Conservation (phyloP, 2,113 vertebrate species). For the Sapajus apella region DNA sequence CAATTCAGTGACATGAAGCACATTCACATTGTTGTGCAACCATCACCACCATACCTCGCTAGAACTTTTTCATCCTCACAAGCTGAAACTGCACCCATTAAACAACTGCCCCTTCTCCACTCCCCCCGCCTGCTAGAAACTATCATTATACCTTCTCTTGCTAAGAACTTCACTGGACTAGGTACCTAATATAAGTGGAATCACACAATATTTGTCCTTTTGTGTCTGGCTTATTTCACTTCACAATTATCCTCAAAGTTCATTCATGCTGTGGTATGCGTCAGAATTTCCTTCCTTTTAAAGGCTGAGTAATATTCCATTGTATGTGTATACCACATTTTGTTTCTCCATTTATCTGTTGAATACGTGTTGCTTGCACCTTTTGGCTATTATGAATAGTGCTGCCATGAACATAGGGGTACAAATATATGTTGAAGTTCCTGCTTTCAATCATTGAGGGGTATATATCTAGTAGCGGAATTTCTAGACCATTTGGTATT, state of each 20-base stretch:
- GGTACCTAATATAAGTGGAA: neutral
- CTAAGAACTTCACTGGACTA: neutral
- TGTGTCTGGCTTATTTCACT: neutral
- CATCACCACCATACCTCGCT: neutral
- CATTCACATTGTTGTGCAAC: accelerated
- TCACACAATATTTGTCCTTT: neutral
- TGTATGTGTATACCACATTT: neutral
- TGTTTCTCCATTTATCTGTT: neutral
- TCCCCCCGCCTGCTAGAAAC: neutral
- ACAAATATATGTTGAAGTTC: neutral
- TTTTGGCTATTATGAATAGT: neutral
- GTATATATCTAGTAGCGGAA: neutral
- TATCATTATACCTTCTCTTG: neutral
- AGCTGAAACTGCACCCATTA: neutral
- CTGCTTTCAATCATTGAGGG: neutral
- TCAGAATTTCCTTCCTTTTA: neutral
- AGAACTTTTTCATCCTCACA: neutral
- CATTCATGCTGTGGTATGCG: neutral
- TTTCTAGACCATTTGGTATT: neutral
- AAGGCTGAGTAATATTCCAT: neutral
- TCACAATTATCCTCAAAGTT: neutral
- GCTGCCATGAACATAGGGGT: neutral
- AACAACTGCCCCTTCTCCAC: no score
- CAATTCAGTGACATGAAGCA: accelerated
- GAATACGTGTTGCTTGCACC: neutral